phyloP scores from a whole-genome alignment of 2,888 invertebrate genomes.

The Leptopilina syphax region DNA sequence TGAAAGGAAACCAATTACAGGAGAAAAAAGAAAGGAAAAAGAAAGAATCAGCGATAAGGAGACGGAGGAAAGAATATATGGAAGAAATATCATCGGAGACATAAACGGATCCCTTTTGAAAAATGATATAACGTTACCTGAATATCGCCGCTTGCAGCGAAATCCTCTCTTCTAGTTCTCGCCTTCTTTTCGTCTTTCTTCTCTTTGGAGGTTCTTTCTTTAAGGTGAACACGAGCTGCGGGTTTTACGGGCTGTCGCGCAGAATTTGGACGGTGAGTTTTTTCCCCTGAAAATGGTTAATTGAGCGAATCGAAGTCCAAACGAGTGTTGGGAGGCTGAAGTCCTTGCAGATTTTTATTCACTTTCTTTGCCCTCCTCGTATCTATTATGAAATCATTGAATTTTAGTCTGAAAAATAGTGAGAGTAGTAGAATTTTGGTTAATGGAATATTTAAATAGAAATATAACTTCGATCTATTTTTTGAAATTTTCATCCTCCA shows the following conservation, averaged over 20 bases:
- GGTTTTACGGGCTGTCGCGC: constrained; percentile 74
- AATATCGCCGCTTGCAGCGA: constrained; percentile 53
- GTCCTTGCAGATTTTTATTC: background rate
- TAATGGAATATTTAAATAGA: too few relatives aligned
- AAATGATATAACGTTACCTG: constrained; percentile 64
- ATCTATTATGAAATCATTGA: too few relatives aligned
- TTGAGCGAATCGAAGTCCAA: constrained; percentile 69
- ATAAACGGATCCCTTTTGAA: constrained; percentile 68
- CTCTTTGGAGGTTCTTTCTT: constrained; percentile 41
- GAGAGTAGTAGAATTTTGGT: too few relatives aligned
- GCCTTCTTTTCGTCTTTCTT: constrained; percentile 49
- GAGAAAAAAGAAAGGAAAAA: constrained; percentile 47
- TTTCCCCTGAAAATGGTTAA: constrained; percentile 71
- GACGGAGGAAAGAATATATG: constrained; percentile 42
- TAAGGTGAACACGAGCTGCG: constrained; percentile 69
- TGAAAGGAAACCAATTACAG: constrained; percentile 42
- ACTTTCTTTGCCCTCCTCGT: background rate
- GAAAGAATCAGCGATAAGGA: constrained; percentile 41
- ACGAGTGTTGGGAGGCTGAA: constrained; percentile 54
- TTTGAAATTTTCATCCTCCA: too few relatives aligned
- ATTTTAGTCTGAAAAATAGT: too few relatives aligned
- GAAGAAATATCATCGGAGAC: constrained; percentile 51
- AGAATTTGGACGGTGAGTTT: constrained; percentile 71
- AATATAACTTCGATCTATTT: too few relatives aligned
- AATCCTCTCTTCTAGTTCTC: constrained; percentile 51